Base-by-base conservation (phyloP, 2,888 invertebrate species). In the Magallana nippona region DNA sequence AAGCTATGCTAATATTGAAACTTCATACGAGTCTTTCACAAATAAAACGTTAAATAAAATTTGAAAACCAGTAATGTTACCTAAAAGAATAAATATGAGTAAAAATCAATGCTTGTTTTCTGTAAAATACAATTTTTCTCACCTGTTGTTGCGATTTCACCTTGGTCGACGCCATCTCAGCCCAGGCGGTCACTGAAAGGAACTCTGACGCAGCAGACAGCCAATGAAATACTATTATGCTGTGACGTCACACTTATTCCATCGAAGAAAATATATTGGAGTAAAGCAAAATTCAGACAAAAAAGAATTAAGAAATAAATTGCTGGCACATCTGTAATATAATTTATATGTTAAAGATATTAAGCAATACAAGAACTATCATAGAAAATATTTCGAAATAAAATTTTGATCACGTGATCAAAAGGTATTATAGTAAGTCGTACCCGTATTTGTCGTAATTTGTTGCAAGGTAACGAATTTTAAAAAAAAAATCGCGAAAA, bases 131-230 rank as follows among this genome's bases (percentile, higher is more conserved):
- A 19, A 22, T 19, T 19, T 32, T 71, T 57, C 81, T 81, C 81
- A 84, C 84, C 84, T 84, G 84, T 84, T 84, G 84, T 81, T 78
- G 78, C 32, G 81, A 63, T 84, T 84, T 84, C 81, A 86, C 85
- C 85, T 86, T 86, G 81, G 85, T 82, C 80, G 85, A 86, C 85
- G 85, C 85, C 85, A 86, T 86, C 85, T 84, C 83, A 82, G 83
- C 82, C 78, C 83, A 78, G 83, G 78, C 85, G 83, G 83, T 83
- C 85, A 85, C 78, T 81, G 82, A 57, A 84, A 79, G 71, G 71
- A 71, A 71, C 71, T 71, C 71, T 71, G 71, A 71, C 71, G 71
- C 19, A 27, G 27, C 32, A 71, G 10, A 71, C 71, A 71, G 71
- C 71, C 71, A 71, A 71, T 71, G 71, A 71, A 71, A 71, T 71